Evolutionary conservation across 2,797 vertebrate genomes (phyloP).

Genomic region (Tokudaia tokunoshimensis): DNA sequence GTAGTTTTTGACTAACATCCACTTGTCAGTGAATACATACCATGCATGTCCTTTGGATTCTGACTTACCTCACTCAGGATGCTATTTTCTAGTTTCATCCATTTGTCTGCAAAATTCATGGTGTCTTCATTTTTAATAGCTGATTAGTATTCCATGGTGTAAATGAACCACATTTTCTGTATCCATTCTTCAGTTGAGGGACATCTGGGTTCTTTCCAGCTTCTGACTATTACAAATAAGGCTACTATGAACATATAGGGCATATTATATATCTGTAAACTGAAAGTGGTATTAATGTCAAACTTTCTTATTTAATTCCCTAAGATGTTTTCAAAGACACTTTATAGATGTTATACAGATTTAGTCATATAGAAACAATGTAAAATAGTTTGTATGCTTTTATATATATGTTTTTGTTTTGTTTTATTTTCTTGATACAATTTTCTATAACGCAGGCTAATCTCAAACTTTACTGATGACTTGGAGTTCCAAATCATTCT

Average conservation of each 20-base stretch:
- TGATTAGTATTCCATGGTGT: not conserved
- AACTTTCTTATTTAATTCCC: not conserved
- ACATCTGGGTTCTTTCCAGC: not conserved
- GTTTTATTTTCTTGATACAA: not conserved
- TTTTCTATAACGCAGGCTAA: not conserved
- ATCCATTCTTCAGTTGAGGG: not conserved
- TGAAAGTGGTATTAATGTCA: not conserved
- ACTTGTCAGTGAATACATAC: not conserved
- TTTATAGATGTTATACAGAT: not conserved
- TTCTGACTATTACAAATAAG: not conserved
- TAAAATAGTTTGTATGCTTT: not conserved
- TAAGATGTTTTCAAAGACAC: constrained; percentile 1
- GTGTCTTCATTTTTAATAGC: not conserved
- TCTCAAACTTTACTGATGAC: not conserved
- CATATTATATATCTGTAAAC: not conserved
- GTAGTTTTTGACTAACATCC: not conserved
- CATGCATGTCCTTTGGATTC: not conserved
- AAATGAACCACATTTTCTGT: not conserved
- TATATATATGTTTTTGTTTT: not conserved
- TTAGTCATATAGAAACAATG: not conserved
- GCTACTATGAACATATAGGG: not conserved
- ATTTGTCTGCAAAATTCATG: not conserved
- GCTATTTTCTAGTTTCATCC: not conserved
- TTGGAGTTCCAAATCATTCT: not conserved
- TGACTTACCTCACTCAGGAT: not conserved